Evolutionary conservation across 2,888 invertebrate genomes (phyloP).

Genomic region (Orchesellides sinensis): DNA sequence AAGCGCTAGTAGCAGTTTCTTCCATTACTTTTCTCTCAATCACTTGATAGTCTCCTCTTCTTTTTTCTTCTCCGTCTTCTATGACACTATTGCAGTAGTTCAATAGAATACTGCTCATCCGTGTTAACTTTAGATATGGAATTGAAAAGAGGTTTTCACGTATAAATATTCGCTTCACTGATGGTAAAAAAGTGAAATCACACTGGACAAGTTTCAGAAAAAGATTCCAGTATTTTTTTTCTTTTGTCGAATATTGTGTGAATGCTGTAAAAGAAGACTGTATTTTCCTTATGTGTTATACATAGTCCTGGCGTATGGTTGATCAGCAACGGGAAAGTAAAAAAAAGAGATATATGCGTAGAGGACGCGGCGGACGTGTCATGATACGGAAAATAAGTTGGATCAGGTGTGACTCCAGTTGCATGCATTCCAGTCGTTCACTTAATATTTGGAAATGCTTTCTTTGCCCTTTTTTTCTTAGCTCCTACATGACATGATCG

Average conservation of each 20-base stretch:
- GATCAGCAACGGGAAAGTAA: slow-evolving; percentile 26
- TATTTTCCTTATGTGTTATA: neutral
- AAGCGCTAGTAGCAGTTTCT: slow-evolving; percentile 25
- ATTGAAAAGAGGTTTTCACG: slow-evolving; percentile 63
- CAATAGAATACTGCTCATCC: slow-evolving; percentile 21
- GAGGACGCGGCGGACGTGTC: slow-evolving; percentile 46
- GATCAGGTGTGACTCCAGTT: slow-evolving; percentile 66
- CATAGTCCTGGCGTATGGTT: neutral
- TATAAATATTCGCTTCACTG: slow-evolving; percentile 57
- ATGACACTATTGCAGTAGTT: slow-evolving; percentile 4
- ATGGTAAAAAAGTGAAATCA: slow-evolving; percentile 51
- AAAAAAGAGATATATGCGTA: slow-evolving; percentile 25
- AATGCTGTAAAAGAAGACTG: slow-evolving; percentile 3
- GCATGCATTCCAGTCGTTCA: slow-evolving; percentile 57
- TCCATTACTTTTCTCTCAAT: slow-evolving; percentile 7
- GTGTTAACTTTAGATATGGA: slow-evolving; percentile 36
- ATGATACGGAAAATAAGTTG: slow-evolving; percentile 55
- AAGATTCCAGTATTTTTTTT: slow-evolving; percentile 18
- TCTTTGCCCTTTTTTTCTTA: slow-evolving; percentile 7
- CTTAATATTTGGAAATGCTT: slow-evolving; percentile 19
- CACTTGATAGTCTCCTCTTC: slow-evolving; percentile 12
- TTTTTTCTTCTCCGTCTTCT: neutral
- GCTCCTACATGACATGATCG: slow-evolving; percentile 57
- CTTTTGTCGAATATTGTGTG: neutral
- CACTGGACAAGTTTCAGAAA: slow-evolving; percentile 57